Conservation (phyloP, 2,113 vertebrate species). For the Pseudolaguvia tuberculata region DNA sequence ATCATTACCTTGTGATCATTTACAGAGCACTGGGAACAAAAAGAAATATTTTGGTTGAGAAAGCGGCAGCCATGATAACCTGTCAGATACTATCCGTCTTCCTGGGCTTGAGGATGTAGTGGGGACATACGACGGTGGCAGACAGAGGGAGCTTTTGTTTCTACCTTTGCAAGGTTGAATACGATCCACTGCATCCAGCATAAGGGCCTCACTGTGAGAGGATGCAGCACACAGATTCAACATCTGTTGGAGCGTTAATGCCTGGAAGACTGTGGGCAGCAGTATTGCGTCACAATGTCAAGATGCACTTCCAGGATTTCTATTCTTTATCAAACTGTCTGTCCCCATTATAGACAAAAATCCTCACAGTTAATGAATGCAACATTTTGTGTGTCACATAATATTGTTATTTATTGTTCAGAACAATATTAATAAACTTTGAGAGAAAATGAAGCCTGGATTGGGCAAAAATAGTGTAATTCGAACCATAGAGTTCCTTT, state of each 20-base stretch:
- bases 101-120: conserved; percentile 23
- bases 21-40: conserved; percentile 12
- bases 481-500: background rate
- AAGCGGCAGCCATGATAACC: conserved; percentile 47
- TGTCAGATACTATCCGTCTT: conserved; percentile 58
- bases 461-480: background rate
- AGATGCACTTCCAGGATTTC: conserved; percentile 25
- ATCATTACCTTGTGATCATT: conserved; percentile 55
- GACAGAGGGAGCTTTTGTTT: conserved; percentile 60
- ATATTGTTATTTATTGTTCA: background rate
- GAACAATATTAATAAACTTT: background rate
- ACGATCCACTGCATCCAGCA: conserved; percentile 44
- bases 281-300: conserved; percentile 44
- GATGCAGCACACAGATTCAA: conserved; percentile 40
- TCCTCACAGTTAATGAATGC: background rate
- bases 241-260: conserved; percentile 45
- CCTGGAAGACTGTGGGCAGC: conserved; percentile 34
- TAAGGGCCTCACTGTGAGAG: conserved; percentile 46
- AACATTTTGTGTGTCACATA: background rate
- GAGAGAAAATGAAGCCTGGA: background rate
- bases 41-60: conserved; percentile 55
- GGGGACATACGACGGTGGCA: background rate
- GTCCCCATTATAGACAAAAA: background rate
- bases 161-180: conserved; percentile 43
- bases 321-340: background rate